Base-by-base conservation (phyloP, 2,797 vertebrate species). In the Phrynocephalus forsythii region DNA sequence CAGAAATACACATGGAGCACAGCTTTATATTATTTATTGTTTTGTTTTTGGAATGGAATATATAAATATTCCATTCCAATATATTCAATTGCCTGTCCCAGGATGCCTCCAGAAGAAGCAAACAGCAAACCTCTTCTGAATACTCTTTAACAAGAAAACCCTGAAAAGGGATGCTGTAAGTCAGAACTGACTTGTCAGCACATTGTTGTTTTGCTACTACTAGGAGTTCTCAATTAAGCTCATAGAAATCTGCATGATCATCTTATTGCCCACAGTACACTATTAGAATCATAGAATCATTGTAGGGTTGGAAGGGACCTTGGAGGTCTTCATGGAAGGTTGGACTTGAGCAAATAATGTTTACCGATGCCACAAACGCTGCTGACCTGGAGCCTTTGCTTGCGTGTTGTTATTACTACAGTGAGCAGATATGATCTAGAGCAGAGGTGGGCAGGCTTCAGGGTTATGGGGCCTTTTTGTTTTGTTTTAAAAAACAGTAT, bases 11-110 rank as follows among this genome's bases (percentile, higher is more conserved):
- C 82, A 28, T 18, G 69, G 67, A 77, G 69, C 87, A 86, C 87
- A 10, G 79, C 82, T 13, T 69, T 90, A 9, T 81, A 80, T 91
- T 91, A 79, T 89, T 72, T 87, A 26, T 87, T 28, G 86, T 92
- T 83, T 80, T 86, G 0, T 68, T 77, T 44, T 80, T n/a, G 26
- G 30, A 67, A 50, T 38, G n/a, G 68, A 52, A 67, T 30, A 3
- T 20, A 15, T 18, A 18, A 6, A 18, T 33, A 33, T 33, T 33
- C 33, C 33, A 33, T 33, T 33, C 33, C 33, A 33, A 33, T 75
- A 38, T 75, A 18, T 18, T 7, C 7, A 11, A 56, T 56, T 56
- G 52, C 13, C 52, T 56, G 10, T 56, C 52, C 52, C 52, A 56
- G 52, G 52, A 56, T 13, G 9, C 9, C 52, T 13, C 52, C 9